These are phyloP conservation scores for Cardinalis cardinalis DNA, from an alignment of 2,113 vertebrate species.

Conservation along the genomic window DNA sequence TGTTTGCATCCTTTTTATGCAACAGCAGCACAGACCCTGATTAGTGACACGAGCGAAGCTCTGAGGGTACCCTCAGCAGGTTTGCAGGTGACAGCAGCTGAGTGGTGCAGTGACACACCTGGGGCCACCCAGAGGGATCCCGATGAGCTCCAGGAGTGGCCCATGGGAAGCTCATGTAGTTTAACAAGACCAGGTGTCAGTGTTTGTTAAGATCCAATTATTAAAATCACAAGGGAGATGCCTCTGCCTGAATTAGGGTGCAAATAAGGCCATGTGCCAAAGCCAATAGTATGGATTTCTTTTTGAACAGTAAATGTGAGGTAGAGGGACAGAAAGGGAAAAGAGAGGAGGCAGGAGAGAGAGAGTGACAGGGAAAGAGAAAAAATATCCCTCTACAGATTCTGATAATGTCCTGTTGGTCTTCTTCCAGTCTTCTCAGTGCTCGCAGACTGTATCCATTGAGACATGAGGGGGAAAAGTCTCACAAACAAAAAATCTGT, in stretches of 20 bases:
- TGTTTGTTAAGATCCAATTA: neutral
- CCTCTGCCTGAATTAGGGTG: neutral
- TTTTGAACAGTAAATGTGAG: neutral
- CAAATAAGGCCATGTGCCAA: neutral
- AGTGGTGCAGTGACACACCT: neutral
- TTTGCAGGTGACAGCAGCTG: neutral
- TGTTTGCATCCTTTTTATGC: neutral
- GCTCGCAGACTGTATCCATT: neutral
- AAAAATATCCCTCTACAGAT: neutral
- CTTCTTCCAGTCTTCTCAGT: neutral
- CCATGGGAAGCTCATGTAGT: neutral
- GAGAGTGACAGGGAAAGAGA: neutral
- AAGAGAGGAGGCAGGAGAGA: neutral
- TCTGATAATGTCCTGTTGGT: neutral
- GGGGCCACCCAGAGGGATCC: neutral
- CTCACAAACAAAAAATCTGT: no score
- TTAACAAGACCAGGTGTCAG: neutral
- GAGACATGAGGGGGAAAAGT: neutral
- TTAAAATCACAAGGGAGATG: neutral
- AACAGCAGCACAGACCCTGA: neutral
- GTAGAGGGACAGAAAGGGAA: neutral
- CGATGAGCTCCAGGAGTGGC: accelerated
- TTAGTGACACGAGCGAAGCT: neutral
- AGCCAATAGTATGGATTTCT: neutral
- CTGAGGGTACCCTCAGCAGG: neutral